phyloP scores from a whole-genome alignment of 2,888 invertebrate species.

The Copidosoma aretas region DNA sequence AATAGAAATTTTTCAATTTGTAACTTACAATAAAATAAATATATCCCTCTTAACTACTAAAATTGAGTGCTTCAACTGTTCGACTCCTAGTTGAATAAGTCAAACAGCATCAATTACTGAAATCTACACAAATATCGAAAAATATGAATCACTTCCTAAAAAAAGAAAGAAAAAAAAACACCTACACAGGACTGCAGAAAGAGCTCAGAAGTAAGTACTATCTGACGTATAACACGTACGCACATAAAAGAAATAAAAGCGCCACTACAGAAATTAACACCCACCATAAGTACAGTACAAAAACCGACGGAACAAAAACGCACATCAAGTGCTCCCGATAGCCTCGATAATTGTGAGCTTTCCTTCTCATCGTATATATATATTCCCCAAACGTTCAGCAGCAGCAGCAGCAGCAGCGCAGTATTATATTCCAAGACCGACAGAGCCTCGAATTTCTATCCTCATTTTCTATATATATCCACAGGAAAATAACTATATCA shows the following conservation, averaged over 20 bases:
- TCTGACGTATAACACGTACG: not conserved
- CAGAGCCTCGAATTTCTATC: slow-evolving; percentile 13
- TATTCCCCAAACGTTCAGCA: not conserved
- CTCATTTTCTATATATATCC: not conserved
- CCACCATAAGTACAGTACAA: not conserved
- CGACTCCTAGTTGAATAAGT: no score
- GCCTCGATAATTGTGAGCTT: slow-evolving; percentile 10
- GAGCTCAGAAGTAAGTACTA: no score
- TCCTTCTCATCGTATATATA: not conserved
- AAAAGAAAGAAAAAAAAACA: no score
- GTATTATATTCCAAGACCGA: not conserved
- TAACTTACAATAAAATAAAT: no score
- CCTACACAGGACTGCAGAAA: no score
- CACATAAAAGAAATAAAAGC: not conserved
- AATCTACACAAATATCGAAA: no score
- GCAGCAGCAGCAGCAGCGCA: not conserved
- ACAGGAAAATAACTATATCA: not conserved
- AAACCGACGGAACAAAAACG: not conserved
- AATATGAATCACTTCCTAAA: no score
- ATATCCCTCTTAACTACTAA: no score
- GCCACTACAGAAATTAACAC: not conserved
- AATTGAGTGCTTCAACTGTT: no score
- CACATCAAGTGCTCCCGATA: slow-evolving; percentile 4
- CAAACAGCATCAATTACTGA: no score
- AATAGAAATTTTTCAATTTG: no score